Base-by-base conservation (phyloP, 2,113 vertebrate species). In the Chamaetylas fuelleborni region DNA sequence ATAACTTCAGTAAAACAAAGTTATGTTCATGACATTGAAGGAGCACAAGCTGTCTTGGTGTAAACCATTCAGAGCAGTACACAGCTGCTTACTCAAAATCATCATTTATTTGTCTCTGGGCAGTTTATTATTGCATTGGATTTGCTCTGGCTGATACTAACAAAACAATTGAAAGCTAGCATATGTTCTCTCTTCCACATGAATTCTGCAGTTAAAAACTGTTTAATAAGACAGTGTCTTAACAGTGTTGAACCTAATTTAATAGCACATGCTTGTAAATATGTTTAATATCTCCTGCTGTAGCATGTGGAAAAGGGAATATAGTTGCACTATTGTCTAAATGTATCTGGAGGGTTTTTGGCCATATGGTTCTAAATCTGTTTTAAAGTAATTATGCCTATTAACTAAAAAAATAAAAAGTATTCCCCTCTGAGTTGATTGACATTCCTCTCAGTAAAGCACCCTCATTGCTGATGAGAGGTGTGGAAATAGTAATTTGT, bases 401-500 rank as follows among this genome's bases (percentile, higher is more conserved):
- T 96, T 95, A 95, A 92, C 90, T 86, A 64, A 89, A 97, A 95
- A 94, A 92, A 79, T 43, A 91, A 91, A 95, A 92, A 92, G 79
- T 54, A 89, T n/a, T 95, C 87, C 81, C 50, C 79, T 95, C 66
- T 0, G 29, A 95, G 90, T 70, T 95, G 96, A 96, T 91, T 96
- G 96, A 91, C 95, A 43, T 94, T 92, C 71, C 73, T 91, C 81
- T 86, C 38, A 82, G 89, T 91, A 91, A 95, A 93, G 90, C 58
- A 47, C 71, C 26, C 84, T 95, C 31, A 2, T 43, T 92, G 70
- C 92, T 95, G 95, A 95, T 96, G 92, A 97, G 87, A 96, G 87
- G 91, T 97, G 95, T 95, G 90, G 96, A 96, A 95, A 95, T 95
- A 97, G 67, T 95, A 91, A 95, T 94, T 95, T 94, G 91, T 95